Evolutionary conservation across 2,888 invertebrate species (phyloP).

Genomic region (Ferdinandea cuprea): DNA sequence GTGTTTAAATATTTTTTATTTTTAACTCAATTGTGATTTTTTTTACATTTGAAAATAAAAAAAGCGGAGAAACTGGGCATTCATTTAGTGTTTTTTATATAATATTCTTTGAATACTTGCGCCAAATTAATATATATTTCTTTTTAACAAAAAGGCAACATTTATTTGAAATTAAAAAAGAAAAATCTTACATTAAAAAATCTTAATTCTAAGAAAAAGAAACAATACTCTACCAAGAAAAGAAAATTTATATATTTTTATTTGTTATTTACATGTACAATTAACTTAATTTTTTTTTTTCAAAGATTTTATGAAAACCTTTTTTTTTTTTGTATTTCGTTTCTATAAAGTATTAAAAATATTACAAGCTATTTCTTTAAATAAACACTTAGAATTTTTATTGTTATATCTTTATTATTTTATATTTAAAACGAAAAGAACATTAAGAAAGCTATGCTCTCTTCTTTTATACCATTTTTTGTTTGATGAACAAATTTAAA

Average conservation of each 20-base stretch:
- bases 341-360: conserved; percentile 31
- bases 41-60: neutral
- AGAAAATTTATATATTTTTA: conserved; percentile 55
- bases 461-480: conserved; percentile 24
- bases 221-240: conserved; percentile 39
- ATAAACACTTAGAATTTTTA: conserved; percentile 33
- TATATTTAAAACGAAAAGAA: conserved; percentile 14
- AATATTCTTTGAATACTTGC: conserved; percentile 39
- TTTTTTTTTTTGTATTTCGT: too few relatives aligned
- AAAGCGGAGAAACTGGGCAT: neutral
- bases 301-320: conserved; percentile 73
- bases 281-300: conserved; percentile 31
- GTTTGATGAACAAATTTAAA: conserved; percentile 3
- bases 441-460: conserved; percentile 59
- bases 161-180: neutral
- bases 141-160: conserved; percentile 17
- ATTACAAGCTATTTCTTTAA: conserved; percentile 32
- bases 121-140: conserved; percentile 20
- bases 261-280: conserved; percentile 62
- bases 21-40: neutral
- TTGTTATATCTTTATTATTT: conserved; percentile 4
- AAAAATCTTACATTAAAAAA: conserved; percentile 12
- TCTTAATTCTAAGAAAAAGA: conserved; percentile 3
- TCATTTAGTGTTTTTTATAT: neutral
- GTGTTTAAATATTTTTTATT: conserved; percentile 8